These are phyloP conservation scores for Polyommatus icarus DNA, from an alignment of 2,888 invertebrate species.

Conservation along the genomic window DNA sequence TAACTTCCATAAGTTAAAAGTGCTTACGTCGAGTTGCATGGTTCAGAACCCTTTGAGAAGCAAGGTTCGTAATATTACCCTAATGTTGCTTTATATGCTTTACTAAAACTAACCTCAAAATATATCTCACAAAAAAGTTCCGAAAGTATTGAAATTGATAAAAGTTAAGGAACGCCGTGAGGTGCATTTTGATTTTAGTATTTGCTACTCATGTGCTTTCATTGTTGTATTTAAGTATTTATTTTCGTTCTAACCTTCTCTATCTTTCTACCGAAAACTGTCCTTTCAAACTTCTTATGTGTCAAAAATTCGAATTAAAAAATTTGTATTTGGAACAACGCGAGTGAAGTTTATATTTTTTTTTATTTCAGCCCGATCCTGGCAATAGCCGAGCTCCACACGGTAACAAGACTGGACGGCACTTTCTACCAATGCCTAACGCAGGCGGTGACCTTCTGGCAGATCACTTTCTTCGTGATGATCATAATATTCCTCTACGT, in stretches of 20 bases:
- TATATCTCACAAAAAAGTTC: background rate
- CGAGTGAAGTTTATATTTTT: constrained; percentile 48
- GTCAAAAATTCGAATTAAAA: background rate
- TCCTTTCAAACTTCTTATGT: background rate
- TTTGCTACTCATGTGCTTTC: constrained; percentile 25
- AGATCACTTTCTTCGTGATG: constrained; percentile 88
- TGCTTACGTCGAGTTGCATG: constrained; percentile 33
- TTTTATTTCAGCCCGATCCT: constrained; percentile 88
- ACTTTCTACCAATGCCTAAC: constrained; percentile 88
- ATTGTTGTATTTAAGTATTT: constrained; percentile 8
- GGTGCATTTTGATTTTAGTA: constrained; percentile 18
- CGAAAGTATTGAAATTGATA: background rate
- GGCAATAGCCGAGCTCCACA: constrained; percentile 87
- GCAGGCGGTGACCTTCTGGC: constrained; percentile 87
- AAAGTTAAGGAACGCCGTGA: background rate
- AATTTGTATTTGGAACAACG: background rate
- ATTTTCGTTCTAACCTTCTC: constrained; percentile 8
- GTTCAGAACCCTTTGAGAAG: constrained; percentile 57
- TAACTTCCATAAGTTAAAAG: constrained; percentile 32
- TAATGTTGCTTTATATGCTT: constrained; percentile 58
- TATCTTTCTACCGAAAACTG: background rate
- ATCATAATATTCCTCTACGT: constrained; percentile 90
- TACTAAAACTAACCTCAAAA: constrained; percentile 38
- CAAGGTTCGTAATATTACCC: constrained; percentile 66
- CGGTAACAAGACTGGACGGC: constrained; percentile 85